These are phyloP conservation scores for Cyrtodaria siliqua DNA, from an alignment of 2,888 invertebrate species.

Conservation along the genomic window DNA sequence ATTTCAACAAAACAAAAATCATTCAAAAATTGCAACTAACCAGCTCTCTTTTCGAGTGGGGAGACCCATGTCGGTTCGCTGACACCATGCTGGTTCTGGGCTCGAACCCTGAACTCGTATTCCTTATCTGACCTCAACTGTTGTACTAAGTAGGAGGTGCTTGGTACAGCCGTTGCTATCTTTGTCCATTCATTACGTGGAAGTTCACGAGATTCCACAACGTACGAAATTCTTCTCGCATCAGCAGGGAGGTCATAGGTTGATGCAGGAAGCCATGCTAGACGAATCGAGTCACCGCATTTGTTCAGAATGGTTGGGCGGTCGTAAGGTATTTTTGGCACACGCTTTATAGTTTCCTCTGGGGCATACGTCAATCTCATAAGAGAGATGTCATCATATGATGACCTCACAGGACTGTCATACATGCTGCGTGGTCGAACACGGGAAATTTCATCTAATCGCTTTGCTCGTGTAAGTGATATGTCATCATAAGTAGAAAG, in stretches of 20 bases:
- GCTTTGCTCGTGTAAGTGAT: constrained; percentile 23
- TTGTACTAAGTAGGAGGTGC: constrained; percentile 70
- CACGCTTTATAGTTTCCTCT: background rate
- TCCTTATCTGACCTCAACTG: constrained; percentile 90
- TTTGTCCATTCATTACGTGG: constrained; percentile 95
- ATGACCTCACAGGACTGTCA: constrained; percentile 26
- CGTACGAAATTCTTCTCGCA: constrained; percentile 76
- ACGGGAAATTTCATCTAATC: background rate
- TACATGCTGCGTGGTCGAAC: background rate
- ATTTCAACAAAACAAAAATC: too few species aligned
- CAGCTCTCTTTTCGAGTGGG: constrained; percentile 68
- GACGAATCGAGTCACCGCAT: constrained; percentile 70
- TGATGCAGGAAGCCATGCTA: constrained; percentile 80
- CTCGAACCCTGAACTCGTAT: constrained; percentile 97
- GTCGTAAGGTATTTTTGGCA: constrained; percentile 76
- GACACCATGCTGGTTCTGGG: constrained; percentile 98
- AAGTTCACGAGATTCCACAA: constrained; percentile 89
- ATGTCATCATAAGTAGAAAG: constrained; percentile 35
- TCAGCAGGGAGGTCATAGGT: constrained; percentile 73
- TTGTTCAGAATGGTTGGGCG: constrained; percentile 75
- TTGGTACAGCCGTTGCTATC: constrained; percentile 84
- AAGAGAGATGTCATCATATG: constrained; percentile 35
- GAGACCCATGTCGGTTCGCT: constrained; percentile 95
- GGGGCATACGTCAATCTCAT: background rate
- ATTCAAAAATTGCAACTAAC: constrained; percentile 42